phyloP scores from a whole-genome alignment of 1,140 invertebrate genomes.

The Bathynomus jamesi region DNA sequence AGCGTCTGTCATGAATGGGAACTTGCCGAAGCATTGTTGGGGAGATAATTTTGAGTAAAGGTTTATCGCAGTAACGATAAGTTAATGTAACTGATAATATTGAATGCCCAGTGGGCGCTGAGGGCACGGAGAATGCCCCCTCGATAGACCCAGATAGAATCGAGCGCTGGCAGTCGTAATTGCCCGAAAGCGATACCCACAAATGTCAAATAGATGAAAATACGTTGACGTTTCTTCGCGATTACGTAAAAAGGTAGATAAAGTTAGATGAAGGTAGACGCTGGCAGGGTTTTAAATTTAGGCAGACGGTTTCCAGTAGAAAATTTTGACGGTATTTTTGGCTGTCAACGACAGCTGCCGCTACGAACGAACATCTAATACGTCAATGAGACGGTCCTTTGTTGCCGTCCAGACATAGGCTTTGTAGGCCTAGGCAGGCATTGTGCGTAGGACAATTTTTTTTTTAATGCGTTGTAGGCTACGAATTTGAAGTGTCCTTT shows the following conservation, averaged over 20 bases:
- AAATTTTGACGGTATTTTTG: neutral
- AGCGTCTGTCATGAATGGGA: too few species aligned
- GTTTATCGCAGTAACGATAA: too few species aligned
- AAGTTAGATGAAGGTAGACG: neutral
- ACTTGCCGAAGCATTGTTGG: neutral
- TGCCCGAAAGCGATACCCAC: neutral
- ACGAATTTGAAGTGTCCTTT: too few species aligned
- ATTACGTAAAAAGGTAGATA: neutral
- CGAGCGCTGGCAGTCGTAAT: neutral
- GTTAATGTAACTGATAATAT: neutral
- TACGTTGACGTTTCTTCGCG: neutral
- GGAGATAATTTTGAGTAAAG: neutral
- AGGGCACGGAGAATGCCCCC: neutral
- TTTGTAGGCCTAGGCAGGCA: neutral
- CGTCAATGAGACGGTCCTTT: neutral
- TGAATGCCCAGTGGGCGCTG: neutral
- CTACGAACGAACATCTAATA: neutral
- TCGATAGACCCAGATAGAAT: neutral
- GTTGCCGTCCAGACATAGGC: neutral
- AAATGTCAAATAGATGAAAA: neutral
- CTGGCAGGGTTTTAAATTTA: neutral
- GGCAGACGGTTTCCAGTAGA: neutral
- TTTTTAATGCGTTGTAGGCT: neutral
- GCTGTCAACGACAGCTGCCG: neutral
- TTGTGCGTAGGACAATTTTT: neutral